phyloP scores from a whole-genome alignment of 1,140 invertebrate genomes.

The Drosophila tani region DNA sequence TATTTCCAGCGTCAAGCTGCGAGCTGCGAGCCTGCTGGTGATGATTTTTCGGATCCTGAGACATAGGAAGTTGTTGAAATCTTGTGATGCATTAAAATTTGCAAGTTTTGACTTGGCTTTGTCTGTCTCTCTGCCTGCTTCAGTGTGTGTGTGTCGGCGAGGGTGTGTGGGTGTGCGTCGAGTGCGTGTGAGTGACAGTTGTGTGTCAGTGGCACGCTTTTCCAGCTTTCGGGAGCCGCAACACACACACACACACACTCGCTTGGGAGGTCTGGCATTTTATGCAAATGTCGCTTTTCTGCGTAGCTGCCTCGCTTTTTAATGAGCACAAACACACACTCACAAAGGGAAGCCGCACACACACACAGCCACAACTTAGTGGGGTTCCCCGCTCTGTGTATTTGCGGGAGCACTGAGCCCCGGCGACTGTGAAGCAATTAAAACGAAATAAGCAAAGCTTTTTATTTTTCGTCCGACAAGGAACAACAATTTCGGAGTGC shows the following conservation, averaged over 20 bases:
- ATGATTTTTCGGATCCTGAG: conserved; percentile 56
- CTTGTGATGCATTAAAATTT: conserved; percentile 82
- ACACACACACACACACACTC: conserved; percentile 16
- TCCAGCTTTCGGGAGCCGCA: conserved; percentile 58
- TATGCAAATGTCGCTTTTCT: conserved; percentile 78
- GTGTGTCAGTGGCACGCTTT: conserved; percentile 78
- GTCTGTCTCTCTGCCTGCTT: neutral
- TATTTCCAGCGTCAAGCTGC: conserved; percentile 41
- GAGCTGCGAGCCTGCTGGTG: conserved; percentile 48
- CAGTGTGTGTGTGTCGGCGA: neutral
- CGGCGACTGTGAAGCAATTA: conserved; percentile 70
- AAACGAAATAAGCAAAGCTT: conserved; percentile 68
- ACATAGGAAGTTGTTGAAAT: conserved; percentile 65
- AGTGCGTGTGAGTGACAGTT: conserved; percentile 64
- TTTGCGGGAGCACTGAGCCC: conserved; percentile 32
- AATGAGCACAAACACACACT: conserved; percentile 62
- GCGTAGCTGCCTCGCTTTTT: conserved; percentile 77
- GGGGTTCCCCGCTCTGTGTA: conserved; percentile 4
- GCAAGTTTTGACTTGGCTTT: conserved; percentile 74
- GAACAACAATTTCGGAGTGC: conserved; percentile 33
- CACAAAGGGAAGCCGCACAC: conserved; percentile 14
- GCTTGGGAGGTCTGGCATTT: conserved; percentile 27
- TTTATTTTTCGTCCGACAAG: conserved; percentile 28
- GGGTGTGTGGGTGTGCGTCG: conserved; percentile 1
- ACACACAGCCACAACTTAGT: conserved; percentile 9